Conservation (phyloP, 2,888 invertebrate species). For the Napeogenes sylphis region DNA sequence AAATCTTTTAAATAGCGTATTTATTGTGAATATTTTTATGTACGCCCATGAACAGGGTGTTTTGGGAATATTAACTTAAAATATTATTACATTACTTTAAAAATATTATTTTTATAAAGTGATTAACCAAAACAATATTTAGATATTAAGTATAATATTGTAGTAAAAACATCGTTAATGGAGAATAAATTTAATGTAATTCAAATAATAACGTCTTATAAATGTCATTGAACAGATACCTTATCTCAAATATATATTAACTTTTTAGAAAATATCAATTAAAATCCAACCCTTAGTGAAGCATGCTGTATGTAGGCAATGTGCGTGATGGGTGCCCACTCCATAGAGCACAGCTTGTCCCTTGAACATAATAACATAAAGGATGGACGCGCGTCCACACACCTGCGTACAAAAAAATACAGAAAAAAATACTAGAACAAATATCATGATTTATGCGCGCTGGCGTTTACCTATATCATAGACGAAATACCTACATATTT, state of each 20-base stretch:
- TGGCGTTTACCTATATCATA: neutral
- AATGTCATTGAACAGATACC: no score
- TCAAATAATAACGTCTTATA: no score
- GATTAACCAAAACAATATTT: no score
- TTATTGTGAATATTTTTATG: constrained; percentile 50
- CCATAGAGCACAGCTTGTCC: constrained; percentile 59
- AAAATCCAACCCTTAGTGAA: neutral
- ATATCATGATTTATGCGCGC: constrained; percentile 12
- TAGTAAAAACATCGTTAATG: no score
- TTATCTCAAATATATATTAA: no score
- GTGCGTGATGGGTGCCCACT: constrained; percentile 52
- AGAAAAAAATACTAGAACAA: constrained; percentile 29
- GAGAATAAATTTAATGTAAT: no score
- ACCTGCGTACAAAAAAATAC: constrained; percentile 36
- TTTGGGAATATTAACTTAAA: constrained; percentile 2
- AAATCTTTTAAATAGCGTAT: constrained; percentile 60
- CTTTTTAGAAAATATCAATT: no score
- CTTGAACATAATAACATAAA: constrained; percentile 47
- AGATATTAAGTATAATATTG: no score
- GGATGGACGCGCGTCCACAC: constrained; percentile 61
- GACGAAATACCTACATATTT: neutral
- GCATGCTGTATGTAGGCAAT: constrained; percentile 48
- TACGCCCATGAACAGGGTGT: constrained; percentile 46
- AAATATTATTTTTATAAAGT: no score
- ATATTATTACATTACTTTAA: neutral